Conservation (phyloP, 2,797 vertebrate genomes). For the Eulemur rubriventer region DNA sequence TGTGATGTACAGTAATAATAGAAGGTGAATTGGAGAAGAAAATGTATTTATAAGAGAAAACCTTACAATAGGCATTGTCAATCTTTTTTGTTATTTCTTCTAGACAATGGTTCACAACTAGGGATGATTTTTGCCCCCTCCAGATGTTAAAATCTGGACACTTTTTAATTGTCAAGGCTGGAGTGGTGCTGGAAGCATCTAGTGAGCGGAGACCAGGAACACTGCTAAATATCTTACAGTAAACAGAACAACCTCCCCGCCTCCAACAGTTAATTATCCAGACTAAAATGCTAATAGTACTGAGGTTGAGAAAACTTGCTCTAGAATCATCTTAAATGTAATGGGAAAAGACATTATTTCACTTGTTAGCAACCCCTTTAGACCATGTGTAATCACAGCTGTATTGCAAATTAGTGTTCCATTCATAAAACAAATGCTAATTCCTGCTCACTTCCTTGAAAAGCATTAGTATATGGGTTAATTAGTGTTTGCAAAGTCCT, state of each 20-base stretch:
- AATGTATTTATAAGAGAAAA: background rate
- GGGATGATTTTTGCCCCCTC: background rate
- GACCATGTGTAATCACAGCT: background rate
- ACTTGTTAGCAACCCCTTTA: background rate
- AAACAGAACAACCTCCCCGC: background rate
- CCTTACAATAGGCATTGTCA: rapidly evolving
- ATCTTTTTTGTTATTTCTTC: background rate
- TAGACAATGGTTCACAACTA: background rate
- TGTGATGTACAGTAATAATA: background rate
- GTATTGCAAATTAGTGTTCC: background rate
- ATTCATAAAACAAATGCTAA: constrained; percentile 25
- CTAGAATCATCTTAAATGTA: background rate
- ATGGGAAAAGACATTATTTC: background rate
- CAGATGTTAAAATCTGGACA: background rate
- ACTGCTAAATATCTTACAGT: background rate
- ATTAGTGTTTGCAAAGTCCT: constrained; percentile 45
- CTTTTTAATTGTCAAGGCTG: background rate
- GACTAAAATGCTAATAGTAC: background rate
- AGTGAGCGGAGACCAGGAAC: background rate
- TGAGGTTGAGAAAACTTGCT: background rate
- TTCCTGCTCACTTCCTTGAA: background rate
- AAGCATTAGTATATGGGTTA: background rate
- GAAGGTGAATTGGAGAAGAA: background rate
- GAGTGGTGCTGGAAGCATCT: background rate
- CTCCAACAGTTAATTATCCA: background rate